A percentile compares a stretch with the other conserved stretches of the same genome.
Conservation (phyloP, 2,113 vertebrate species). For the Semicossyphus pulcher region DNA sequence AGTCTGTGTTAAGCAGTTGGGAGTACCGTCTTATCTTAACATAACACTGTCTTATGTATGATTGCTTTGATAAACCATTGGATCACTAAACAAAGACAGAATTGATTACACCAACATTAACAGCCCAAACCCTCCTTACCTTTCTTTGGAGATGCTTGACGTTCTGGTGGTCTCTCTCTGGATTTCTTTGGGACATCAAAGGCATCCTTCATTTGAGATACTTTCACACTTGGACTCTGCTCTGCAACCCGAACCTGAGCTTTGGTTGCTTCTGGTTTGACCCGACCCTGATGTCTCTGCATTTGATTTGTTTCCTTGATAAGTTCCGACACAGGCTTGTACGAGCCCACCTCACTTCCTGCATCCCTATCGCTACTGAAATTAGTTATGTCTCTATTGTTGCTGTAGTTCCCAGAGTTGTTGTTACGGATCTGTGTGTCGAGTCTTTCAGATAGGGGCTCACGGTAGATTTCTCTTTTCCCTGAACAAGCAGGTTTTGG, state of each 20-base stretch:
- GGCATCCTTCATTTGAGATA: conserved; percentile 79
- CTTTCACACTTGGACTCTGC: conserved; percentile 69
- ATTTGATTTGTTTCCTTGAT: conserved; percentile 75
- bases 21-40: neutral
- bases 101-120: neutral
- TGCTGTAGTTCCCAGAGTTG: neutral
- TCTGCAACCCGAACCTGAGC: conserved; percentile 48
- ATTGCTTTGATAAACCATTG: neutral
- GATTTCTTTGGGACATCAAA: conserved; percentile 80
- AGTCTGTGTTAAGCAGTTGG: neutral
- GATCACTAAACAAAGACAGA: neutral
- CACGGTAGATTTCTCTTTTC: conserved; percentile 26
- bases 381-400: conserved; percentile 8
- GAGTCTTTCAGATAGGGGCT: conserved; percentile 13
- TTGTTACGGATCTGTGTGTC: conserved; percentile 1
- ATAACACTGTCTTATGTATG: neutral
- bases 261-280: conserved; percentile 52
- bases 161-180: conserved; percentile 68
- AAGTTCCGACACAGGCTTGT: conserved; percentile 77
- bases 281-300: conserved; percentile 58
- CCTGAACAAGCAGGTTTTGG: conserved; percentile 29
- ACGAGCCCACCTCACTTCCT: conserved; percentile 54
- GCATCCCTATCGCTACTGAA: neutral
- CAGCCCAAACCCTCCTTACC: conserved; percentile 61
- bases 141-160: conserved; percentile 76